These are phyloP conservation scores for Hirundo rustica DNA, from an alignment of 2,797 vertebrate species.

Conservation along the genomic window DNA sequence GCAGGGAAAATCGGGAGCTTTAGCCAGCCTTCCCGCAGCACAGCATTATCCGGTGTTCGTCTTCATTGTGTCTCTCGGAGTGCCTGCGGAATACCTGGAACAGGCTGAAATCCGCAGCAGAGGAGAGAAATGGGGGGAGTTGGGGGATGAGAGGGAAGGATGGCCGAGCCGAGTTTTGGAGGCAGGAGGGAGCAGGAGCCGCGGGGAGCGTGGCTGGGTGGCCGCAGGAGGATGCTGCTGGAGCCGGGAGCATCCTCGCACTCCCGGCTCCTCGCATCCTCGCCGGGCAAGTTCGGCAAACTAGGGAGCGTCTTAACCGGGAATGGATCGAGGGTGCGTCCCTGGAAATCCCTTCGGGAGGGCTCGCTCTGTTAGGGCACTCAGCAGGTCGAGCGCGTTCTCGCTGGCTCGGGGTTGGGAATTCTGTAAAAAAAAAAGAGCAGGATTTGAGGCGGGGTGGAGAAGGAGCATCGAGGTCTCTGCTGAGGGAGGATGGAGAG, in stretches of 20 bases:
- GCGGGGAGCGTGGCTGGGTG: background rate
- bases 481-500: background rate
- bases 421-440: background rate
- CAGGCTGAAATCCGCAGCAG: fast-evolving
- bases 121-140: fast-evolving
- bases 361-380: background rate
- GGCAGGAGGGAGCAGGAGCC: background rate
- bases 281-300: background rate
- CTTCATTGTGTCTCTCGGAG: background rate
- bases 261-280: background rate
- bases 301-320: background rate
- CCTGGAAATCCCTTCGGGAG: background rate
- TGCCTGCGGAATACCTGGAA: background rate
- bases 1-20: background rate
- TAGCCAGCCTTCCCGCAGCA: background rate
- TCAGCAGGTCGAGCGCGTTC: fast-evolving
- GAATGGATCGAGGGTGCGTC: background rate
- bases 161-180: background rate
- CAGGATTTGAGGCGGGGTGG: background rate
- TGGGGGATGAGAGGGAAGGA: background rate
- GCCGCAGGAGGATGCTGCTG: background rate
- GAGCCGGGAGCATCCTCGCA: background rate
- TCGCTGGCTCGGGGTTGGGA: background rate
- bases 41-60: background rate
- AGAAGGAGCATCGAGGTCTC: background rate